A percentile compares a stretch with the other conserved stretches of the same genome.
Conservation (phyloP, 1,140 invertebrate species). For the Bombus pyrosoma region DNA sequence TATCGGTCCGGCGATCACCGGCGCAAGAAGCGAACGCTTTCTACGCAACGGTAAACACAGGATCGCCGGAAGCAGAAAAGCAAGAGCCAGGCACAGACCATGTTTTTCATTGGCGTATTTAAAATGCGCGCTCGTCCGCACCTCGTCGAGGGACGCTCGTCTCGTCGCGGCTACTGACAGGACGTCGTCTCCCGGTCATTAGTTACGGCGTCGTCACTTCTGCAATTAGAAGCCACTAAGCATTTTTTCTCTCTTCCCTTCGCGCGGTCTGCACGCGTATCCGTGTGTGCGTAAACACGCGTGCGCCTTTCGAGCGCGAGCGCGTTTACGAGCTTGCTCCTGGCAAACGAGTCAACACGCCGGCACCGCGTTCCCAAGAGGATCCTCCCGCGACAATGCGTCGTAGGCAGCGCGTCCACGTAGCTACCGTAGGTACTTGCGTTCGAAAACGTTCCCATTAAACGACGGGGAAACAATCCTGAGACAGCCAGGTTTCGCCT, state of each 20-base stretch:
- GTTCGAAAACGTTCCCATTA: neutral
- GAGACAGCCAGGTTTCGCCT: neutral
- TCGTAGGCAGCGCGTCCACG: constrained; percentile 20
- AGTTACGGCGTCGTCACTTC: constrained; percentile 80
- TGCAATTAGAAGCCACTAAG: constrained; percentile 79
- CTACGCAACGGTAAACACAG: constrained; percentile 11
- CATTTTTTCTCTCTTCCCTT: constrained; percentile 51
- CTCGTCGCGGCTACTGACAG: constrained; percentile 74
- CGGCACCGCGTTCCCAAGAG: constrained; percentile 2
- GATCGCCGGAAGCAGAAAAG: constrained; percentile 15
- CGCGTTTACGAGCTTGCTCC: constrained; percentile 24
- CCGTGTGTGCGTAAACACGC: neutral
- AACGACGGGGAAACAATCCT: neutral
- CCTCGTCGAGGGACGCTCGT: constrained; percentile 66
- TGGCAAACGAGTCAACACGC: constrained; percentile 23
- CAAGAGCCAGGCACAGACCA: neutral
- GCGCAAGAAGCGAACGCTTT: constrained; percentile 9
- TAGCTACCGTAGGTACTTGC: neutral
- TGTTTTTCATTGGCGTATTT: constrained; percentile 41
- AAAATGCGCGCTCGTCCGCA: constrained; percentile 61
- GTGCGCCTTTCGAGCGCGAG: neutral
- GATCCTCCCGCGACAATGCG: neutral
- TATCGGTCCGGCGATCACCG: neutral
- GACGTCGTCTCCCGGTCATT: constrained; percentile 77
- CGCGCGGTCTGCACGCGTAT: too few relatives aligned